These are phyloP conservation scores for Oncorhynchus clarkii DNA, from an alignment of 2,113 vertebrate genomes.

Conservation along the genomic window DNA sequence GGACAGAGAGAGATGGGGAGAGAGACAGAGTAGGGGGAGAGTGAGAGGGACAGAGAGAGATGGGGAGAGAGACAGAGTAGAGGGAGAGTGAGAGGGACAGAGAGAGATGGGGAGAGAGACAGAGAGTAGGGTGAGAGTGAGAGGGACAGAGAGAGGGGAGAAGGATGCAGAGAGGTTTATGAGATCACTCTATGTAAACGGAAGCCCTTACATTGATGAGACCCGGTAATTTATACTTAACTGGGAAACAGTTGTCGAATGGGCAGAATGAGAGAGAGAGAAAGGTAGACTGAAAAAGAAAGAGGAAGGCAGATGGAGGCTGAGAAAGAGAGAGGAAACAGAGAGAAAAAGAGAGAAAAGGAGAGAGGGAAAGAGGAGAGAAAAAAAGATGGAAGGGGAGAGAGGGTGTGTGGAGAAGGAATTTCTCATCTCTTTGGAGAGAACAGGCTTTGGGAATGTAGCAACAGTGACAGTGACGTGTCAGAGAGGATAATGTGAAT, in stretches of 20 bases:
- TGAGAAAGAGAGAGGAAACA: neutral
- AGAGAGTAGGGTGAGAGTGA: neutral
- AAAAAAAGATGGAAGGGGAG: neutral
- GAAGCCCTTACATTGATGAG: neutral
- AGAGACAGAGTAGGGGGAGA: neutral
- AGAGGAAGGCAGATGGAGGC: neutral
- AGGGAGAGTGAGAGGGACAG: neutral
- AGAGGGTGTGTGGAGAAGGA: neutral
- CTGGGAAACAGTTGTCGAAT: neutral
- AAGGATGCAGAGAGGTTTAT: neutral
- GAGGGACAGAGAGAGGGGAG: neutral
- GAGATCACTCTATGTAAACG: neutral
- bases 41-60: neutral
- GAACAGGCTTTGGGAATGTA: too few relatives aligned
- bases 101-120: neutral
- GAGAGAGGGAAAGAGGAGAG: neutral
- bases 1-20: too few relatives aligned
- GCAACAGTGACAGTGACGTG: neutral
- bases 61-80: too few relatives aligned
- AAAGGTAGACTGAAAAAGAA: neutral
- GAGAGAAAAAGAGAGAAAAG: neutral
- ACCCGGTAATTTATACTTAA: neutral
- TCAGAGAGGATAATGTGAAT: too few relatives aligned
- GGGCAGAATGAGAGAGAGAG: neutral
- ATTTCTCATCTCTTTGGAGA: too few relatives aligned